Evolutionary conservation across 2,888 invertebrate species (phyloP), one percentile per base, ranked within the genome.

Genomic region (Listrodromus nycthemerus): DNA sequence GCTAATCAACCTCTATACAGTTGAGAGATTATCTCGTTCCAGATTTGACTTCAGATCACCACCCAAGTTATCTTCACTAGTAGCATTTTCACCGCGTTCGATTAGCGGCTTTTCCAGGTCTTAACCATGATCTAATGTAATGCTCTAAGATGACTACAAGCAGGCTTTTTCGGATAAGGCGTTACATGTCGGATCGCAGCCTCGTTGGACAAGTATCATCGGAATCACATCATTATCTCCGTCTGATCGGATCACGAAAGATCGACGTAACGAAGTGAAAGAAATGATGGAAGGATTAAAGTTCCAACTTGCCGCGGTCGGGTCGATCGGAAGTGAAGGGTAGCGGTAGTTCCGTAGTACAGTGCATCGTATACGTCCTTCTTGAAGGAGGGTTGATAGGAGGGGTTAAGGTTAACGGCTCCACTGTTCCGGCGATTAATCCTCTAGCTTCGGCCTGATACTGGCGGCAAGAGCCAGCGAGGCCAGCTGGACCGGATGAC

Each of bases 401-500:
- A 65, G 77, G 77, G 86, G 86, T 88, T 84, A 87, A 88, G 85
- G 86, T 87, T 86, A 85, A 89, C 84, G 85, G 78, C 82, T 71
- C 65, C 76, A 78, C 66, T 74, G 80, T 86, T 87, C 80, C 84
- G 84, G 86, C 85, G 85, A 89, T 90, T 90, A 90, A 90, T 90
- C 89, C 89, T 87, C 85, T 81, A 78, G 73, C 73, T 86, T 82
- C 71, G 79, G 80, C 69, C 80, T 86, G 78, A 84, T 84, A 81
- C 74, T 63, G 70, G 84, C 78, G 80, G 77, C 78, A 55, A 75
- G 75, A 84, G 84, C 65, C 52, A 24, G 58, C 75, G 24, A n/a
- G 58, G 27, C 71, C 77, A 71, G 81, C 81, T 66, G 81, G 81
- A 65, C 63, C 73, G 41, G 65, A 63, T 55, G 65, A 73, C 52